A percentile compares a stretch with the other conserved stretches of the same genome.
These are phyloP conservation scores for Semnornis frantzii DNA, from an alignment of 2,113 vertebrate genomes.

Conservation along the genomic window DNA sequence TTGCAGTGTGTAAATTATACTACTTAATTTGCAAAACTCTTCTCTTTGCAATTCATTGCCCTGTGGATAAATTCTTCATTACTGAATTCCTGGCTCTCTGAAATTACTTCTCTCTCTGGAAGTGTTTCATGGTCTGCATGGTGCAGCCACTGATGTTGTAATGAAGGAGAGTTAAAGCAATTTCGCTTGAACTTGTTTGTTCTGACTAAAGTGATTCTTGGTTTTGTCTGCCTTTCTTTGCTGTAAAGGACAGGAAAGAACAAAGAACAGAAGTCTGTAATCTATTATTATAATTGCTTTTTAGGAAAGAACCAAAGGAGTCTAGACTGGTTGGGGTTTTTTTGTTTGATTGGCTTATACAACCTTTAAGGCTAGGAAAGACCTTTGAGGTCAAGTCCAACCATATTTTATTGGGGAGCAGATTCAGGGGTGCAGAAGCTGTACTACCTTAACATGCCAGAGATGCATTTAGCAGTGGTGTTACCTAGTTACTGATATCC, in stretches of 20 bases:
- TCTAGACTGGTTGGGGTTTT: not conserved
- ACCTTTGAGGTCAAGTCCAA: not conserved
- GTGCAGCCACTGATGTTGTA: constrained; percentile 13
- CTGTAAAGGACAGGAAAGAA: not conserved
- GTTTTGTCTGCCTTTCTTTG: not conserved
- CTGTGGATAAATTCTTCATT: constrained; percentile 46
- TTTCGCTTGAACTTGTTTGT: constrained; percentile 27
- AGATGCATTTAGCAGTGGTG: not conserved
- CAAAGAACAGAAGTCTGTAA: not conserved
- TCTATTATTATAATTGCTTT: not conserved
- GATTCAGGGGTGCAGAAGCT: not conserved
- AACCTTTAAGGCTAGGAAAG: not conserved
- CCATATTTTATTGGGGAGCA: not conserved
- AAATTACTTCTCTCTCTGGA: constrained; percentile 17
- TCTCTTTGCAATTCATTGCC: constrained; percentile 1
- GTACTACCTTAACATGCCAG: not conserved
- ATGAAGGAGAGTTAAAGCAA: constrained; percentile 19
- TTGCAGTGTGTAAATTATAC: not conserved
- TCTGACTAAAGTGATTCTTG: not conserved
- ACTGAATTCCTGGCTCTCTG: not conserved
- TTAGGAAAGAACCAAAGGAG: not conserved
- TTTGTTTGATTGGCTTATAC: not conserved
- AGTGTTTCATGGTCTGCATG: not conserved
- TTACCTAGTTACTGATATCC: not conserved
- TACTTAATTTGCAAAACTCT: not conserved